A percentile compares a stretch with the other conserved stretches of the same genome.
Evolutionary conservation across 2,797 vertebrate genomes (phyloP).

Genomic region (Pangasius mekongensis): DNA sequence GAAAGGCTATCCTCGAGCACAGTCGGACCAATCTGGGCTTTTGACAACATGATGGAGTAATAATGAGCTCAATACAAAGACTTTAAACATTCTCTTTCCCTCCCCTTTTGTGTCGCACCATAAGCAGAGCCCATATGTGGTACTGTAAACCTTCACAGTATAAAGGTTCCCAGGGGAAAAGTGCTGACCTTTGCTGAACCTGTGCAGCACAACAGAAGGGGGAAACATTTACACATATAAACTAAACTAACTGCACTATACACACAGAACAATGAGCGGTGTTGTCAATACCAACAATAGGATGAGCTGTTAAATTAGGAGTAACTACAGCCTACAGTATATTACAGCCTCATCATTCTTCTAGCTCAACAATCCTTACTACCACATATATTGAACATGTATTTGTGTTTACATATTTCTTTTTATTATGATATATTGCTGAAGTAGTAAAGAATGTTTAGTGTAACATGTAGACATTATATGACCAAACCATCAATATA

Average conservation of each 20-base stretch:
- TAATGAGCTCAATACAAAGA: conserved; percentile 80
- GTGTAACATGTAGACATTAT: neutral
- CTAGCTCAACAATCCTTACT: neutral
- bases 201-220: conserved; percentile 75
- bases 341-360: conserved; percentile 9
- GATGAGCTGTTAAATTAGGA: conserved; percentile 9
- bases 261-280: conserved; percentile 70
- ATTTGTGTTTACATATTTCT: conserved; percentile 6
- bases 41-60: conserved; percentile 65
- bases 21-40: conserved; percentile 41
- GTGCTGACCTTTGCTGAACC: conserved; percentile 78
- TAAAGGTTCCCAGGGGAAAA: conserved; percentile 80
- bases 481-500: neutral
- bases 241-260: conserved; percentile 74
- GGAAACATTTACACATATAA: conserved; percentile 82
- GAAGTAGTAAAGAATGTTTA: conserved; percentile 10
- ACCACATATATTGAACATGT: neutral
- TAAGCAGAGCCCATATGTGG: conserved; percentile 82
- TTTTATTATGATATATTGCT: conserved; percentile 12
- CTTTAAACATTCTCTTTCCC: conserved; percentile 78
- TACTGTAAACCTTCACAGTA: conserved; percentile 74
- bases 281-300: conserved; percentile 8
- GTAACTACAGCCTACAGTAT: conserved; percentile 7
- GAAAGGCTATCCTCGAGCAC: conserved; percentile 29
- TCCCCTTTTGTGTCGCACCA: conserved; percentile 74